These are phyloP conservation scores for Urocyon cinereoargenteus DNA, from an alignment of 2,797 vertebrate genomes.

Conservation along the genomic window DNA sequence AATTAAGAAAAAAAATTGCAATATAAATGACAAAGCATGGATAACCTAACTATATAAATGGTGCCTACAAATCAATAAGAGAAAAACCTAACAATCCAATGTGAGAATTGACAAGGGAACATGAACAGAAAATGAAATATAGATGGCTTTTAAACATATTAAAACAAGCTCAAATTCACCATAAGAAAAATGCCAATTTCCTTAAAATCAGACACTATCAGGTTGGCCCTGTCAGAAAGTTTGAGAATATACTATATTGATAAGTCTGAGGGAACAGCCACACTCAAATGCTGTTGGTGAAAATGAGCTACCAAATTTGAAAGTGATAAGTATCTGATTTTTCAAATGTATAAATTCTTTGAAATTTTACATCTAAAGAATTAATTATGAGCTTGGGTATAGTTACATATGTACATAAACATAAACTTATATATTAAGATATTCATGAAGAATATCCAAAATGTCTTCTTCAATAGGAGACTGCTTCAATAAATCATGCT, in stretches of 20 bases:
- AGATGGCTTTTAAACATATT: conserved; percentile 26
- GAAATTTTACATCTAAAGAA: no score
- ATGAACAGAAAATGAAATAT: conserved; percentile 71
- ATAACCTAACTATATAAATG: conserved; percentile 62
- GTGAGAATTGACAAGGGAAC: conserved; percentile 47
- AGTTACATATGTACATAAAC: neutral
- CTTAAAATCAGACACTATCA: neutral
- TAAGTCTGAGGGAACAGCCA: neutral
- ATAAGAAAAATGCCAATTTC: conserved; percentile 51
- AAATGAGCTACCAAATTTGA: neutral
- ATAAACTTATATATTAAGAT: neutral
- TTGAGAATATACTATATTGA: neutral
- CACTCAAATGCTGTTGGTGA: neutral
- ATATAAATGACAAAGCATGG: conserved; percentile 38
- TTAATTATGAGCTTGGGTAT: neutral
- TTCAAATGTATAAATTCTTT: neutral
- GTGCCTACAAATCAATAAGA: conserved; percentile 65
- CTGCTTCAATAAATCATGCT: neutral
- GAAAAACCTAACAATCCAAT: conserved; percentile 57
- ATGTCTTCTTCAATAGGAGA: neutral
- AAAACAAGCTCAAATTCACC: conserved; percentile 6
- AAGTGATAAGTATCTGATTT: conserved; percentile 12
- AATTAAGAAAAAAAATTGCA: conserved; percentile 61
- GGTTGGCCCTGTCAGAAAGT: neutral
- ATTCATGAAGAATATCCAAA: neutral